Evolutionary conservation across 2,797 vertebrate species (phyloP).

Genomic region (Tapirus indicus): DNA sequence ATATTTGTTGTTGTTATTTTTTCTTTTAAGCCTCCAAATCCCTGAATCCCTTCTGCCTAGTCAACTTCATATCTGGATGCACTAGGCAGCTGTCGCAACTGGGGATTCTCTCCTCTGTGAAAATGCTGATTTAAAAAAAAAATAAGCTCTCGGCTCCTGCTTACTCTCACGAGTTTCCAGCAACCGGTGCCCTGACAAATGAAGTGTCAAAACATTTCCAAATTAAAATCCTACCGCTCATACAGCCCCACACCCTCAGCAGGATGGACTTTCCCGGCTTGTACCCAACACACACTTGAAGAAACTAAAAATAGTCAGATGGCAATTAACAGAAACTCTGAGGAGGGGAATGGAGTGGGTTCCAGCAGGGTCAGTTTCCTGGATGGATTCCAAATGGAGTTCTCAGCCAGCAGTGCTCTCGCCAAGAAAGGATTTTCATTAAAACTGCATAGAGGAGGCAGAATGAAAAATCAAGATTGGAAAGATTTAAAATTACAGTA

Average conservation of each 20-base stretch:
- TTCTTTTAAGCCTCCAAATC: constrained; percentile 71
- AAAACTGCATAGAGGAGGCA: constrained; percentile 60
- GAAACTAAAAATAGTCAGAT: constrained; percentile 84
- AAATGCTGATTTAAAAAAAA: constrained; percentile 66
- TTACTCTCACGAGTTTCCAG: constrained; percentile 71
- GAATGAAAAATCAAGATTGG: constrained; percentile 48
- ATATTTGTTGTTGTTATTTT: constrained; percentile 73
- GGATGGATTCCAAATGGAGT: constrained; percentile 73
- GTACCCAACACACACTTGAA: constrained; percentile 39
- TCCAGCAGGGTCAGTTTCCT: constrained; percentile 77
- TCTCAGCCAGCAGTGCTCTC: constrained; percentile 69
- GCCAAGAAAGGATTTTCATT: constrained; percentile 76
- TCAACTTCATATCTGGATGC: constrained; percentile 65
- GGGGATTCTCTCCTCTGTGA: constrained; percentile 68
- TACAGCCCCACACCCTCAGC: constrained; percentile 69
- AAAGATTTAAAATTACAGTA: constrained; percentile 53
- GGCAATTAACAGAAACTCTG: constrained; percentile 81
- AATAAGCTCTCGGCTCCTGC: constrained; percentile 69
- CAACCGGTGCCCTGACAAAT: constrained; percentile 80
- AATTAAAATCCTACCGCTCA: constrained; percentile 74
- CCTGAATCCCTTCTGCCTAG: constrained; percentile 64
- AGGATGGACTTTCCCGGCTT: constrained; percentile 67
- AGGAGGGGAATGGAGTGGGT: constrained; percentile 52
- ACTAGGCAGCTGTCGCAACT: constrained; percentile 66
- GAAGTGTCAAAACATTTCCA: constrained; percentile 84